A percentile compares a stretch with the other conserved stretches of the same genome.
phyloP scores from a whole-genome alignment of 2,888 invertebrate genomes.

The Catocala nupta region DNA sequence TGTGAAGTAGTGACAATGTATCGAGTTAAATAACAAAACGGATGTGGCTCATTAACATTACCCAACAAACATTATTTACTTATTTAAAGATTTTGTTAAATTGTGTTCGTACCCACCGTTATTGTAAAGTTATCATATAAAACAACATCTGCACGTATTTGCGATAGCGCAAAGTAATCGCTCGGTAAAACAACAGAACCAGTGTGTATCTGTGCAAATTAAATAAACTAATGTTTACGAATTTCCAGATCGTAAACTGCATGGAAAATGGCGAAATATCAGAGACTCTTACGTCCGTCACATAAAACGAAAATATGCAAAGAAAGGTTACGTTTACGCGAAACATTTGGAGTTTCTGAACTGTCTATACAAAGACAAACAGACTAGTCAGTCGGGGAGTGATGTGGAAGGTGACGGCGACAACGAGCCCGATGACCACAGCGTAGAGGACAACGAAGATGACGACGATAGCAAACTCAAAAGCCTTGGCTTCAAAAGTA shows the following conservation, averaged over 20 bases:
- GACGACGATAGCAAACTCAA: constrained; percentile 59
- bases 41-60: too few species aligned
- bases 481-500: constrained; percentile 47
- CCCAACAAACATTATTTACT: too few species aligned
- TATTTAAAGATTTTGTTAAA: too few species aligned
- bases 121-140: too few species aligned
- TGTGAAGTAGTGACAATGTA: too few species aligned
- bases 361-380: constrained; percentile 59
- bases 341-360: constrained; percentile 71
- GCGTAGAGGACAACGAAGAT: constrained; percentile 56
- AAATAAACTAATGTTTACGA: constrained; percentile 37
- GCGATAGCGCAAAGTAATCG: too few species aligned
- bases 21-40: too few species aligned
- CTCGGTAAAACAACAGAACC: background rate
- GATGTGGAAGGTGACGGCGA: constrained; percentile 59
- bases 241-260: constrained; percentile 72
- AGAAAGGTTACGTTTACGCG: constrained; percentile 69
- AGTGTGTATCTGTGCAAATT: constrained; percentile 4
- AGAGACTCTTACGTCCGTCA: constrained; percentile 78
- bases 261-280: constrained; percentile 80
- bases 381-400: constrained; percentile 58
- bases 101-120: too few species aligned
- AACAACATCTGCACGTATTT: too few species aligned
- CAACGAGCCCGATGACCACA: constrained; percentile 58
- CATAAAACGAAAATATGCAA: constrained; percentile 59